These are phyloP conservation scores for Drosophila subobscura DNA, from an alignment of 1,140 invertebrate genomes.

Conservation along the genomic window DNA sequence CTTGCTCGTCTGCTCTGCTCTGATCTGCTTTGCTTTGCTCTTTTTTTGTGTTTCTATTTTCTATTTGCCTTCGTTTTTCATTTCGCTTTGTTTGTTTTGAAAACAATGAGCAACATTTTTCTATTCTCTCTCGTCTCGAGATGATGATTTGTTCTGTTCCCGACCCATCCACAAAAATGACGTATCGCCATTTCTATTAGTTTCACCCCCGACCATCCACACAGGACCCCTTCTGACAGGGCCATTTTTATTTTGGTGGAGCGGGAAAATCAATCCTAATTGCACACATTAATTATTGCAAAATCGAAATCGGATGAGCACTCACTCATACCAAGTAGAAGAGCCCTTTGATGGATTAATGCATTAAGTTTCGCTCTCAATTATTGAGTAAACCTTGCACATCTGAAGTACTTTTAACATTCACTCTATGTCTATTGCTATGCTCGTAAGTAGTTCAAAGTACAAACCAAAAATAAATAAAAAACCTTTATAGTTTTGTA, in stretches of 20 bases:
- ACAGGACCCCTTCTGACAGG: not conserved
- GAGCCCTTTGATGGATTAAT: conserved; percentile 41
- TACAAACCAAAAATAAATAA: conserved; percentile 15
- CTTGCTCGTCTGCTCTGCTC: conserved; percentile 1
- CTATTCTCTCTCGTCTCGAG: conserved; percentile 6
- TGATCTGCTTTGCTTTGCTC: conserved; percentile 59
- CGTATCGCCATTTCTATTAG: conserved; percentile 38
- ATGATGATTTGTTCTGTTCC: conserved; percentile 11
- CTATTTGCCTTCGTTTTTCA: conserved; percentile 15
- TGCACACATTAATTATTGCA: conserved; percentile 53
- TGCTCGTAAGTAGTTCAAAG: conserved; percentile 4
- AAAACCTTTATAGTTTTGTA: not conserved
- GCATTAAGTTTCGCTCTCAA: conserved; percentile 11
- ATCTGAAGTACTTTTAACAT: conserved; percentile 41
- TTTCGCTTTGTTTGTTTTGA: conserved; percentile 64
- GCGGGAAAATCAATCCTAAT: conserved; percentile 46
- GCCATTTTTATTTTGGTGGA: not conserved
- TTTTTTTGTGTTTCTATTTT: conserved; percentile 26
- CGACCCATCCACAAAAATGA: conserved; percentile 15
- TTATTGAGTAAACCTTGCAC: conserved; percentile 1
- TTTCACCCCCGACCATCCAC: not conserved
- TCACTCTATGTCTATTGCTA: conserved; percentile 30
- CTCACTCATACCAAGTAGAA: conserved; percentile 12
- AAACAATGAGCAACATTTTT: conserved; percentile 73
- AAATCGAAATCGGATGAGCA: conserved; percentile 17